phyloP scores from a whole-genome alignment of 2,113 vertebrate species.

The Apteryx owenii region DNA sequence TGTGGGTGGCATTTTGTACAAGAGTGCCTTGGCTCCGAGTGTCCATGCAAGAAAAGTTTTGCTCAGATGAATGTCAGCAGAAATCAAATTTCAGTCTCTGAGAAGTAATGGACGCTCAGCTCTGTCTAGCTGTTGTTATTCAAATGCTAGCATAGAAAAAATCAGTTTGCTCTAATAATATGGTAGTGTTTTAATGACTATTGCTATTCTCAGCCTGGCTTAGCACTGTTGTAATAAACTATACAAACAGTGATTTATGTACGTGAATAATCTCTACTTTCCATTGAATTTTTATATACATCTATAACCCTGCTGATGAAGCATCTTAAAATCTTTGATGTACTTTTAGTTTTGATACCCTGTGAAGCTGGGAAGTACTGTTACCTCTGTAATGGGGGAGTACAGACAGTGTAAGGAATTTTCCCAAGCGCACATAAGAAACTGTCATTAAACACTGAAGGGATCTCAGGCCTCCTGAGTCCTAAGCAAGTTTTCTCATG shows the following conservation, averaged over 20 bases:
- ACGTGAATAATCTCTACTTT: neutral
- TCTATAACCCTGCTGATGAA: neutral
- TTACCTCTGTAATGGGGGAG: neutral
- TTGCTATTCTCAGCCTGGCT: neutral
- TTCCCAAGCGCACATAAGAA: neutral
- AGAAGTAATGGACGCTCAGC: neutral
- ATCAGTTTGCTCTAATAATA: neutral
- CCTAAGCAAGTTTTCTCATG: neutral
- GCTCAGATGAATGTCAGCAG: neutral
- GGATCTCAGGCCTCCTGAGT: neutral
- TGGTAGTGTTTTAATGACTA: neutral
- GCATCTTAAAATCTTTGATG: neutral
- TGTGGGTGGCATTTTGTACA: constrained; percentile 41
- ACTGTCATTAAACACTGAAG: neutral
- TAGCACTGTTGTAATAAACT: neutral
- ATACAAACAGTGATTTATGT: neutral
- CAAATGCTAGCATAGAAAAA: neutral
- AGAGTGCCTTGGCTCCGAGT: neutral
- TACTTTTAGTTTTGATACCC: neutral
- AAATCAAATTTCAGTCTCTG: neutral
- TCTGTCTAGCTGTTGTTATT: neutral
- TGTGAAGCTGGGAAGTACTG: neutral
- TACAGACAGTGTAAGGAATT: rapidly evolving
- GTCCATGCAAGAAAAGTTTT: neutral
- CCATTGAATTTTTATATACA: neutral